Evolutionary conservation across 2,888 invertebrate species (phyloP).

Genomic region (Nesidiocoris tenuis): DNA sequence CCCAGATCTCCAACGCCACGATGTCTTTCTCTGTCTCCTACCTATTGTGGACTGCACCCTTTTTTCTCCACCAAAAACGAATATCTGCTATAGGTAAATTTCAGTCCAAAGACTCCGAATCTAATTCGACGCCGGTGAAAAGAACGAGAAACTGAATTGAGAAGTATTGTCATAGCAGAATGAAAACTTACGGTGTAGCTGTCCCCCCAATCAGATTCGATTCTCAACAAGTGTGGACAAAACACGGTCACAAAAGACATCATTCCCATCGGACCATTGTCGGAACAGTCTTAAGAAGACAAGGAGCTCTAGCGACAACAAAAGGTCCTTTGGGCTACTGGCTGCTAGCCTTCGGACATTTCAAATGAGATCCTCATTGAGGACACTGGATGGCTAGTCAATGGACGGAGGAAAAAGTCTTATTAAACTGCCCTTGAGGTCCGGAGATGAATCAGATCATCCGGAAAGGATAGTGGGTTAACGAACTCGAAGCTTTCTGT

Average conservation of each 20-base stretch:
- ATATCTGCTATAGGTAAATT: too few relatives aligned
- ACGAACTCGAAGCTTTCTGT: background rate
- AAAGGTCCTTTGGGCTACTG: conserved; percentile 29
- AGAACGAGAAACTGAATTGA: too few relatives aligned
- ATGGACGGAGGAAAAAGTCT: conserved; percentile 1
- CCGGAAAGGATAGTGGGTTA: background rate
- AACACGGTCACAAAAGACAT: conserved; percentile 18
- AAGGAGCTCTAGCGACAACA: conserved; percentile 8
- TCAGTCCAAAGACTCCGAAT: too few relatives aligned
- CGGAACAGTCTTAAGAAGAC: background rate
- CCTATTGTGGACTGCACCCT: too few relatives aligned
- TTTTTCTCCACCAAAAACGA: too few relatives aligned
- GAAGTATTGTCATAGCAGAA: background rate
- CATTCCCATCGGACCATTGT: conserved; percentile 12
- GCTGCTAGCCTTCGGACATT: conserved; percentile 27
- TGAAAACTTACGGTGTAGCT: conserved; percentile 1
- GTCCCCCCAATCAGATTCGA: conserved; percentile 28
- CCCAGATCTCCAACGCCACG: background rate
- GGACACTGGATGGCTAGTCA: background rate
- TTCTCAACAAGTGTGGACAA: conserved; percentile 33
- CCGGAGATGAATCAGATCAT: background rate
- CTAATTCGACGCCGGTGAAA: background rate
- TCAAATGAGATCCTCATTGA: conserved; percentile 39
- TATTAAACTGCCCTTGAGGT: conserved; percentile 16
- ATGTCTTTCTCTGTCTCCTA: background rate